phyloP scores from a whole-genome alignment of 2,888 invertebrate species.

The Periphyllus acericola region DNA sequence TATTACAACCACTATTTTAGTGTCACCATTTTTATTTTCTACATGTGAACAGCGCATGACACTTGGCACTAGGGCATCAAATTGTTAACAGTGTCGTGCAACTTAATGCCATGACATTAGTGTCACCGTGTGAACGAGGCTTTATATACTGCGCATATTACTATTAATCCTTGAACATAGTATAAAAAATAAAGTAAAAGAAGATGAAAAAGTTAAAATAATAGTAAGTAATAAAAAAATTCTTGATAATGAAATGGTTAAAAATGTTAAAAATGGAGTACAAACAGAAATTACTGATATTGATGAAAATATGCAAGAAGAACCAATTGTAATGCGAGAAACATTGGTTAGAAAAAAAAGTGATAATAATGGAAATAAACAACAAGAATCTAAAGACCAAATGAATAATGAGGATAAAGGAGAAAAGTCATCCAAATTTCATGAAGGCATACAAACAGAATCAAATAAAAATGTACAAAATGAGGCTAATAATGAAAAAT shows the following conservation, averaged over 20 bases:
- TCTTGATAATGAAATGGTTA: background rate
- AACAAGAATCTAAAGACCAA: background rate
- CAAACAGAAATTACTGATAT: background rate
- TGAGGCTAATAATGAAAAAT: background rate
- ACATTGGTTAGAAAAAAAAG: background rate
- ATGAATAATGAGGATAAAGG: background rate
- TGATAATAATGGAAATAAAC: background rate
- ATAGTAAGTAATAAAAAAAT: background rate
- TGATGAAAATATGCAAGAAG: background rate
- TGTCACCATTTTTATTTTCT: too few relatives aligned
- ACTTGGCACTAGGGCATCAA: too few relatives aligned
- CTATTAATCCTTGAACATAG: too few relatives aligned
- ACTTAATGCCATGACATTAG: too few relatives aligned
- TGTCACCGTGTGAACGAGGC: too few relatives aligned
- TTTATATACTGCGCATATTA: too few relatives aligned
- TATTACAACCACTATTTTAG: too few relatives aligned
- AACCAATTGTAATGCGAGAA: background rate
- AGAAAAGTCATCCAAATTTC: background rate
- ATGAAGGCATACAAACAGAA: background rate
- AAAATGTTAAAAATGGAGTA: background rate
- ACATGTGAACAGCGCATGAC: too few relatives aligned
- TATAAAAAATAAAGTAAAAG: background rate
- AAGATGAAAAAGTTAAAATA: background rate
- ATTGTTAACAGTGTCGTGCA: too few relatives aligned
- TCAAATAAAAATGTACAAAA: background rate